Percentiles rank a stretch among this genome's conserved stretches.
Conservation (phyloP, 2,113 vertebrate species). For the Alaudala cheleensis region DNA sequence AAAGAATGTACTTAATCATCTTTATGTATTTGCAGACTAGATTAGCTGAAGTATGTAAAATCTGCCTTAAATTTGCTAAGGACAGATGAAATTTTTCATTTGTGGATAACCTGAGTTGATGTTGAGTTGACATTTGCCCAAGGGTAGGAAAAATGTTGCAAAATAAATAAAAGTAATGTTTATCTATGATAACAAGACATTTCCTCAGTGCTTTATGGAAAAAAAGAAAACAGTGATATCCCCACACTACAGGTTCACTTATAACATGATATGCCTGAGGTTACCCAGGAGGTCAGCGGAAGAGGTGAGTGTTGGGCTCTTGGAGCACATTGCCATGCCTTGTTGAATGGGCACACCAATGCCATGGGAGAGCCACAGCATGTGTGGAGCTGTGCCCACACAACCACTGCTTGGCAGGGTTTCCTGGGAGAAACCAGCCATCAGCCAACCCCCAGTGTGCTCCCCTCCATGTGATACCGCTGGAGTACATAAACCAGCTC, state of each 20-base stretch:
- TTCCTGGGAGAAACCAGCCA: neutral
- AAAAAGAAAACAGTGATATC: neutral
- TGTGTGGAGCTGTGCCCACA: neutral
- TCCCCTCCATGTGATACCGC: neutral
- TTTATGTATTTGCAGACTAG: neutral
- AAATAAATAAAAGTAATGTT: neutral
- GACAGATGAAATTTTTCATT: neutral
- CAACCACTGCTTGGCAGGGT: neutral
- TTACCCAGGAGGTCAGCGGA: neutral
- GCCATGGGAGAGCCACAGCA: neutral
- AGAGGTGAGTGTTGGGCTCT: neutral
- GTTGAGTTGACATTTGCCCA: neutral
- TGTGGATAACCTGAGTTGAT: neutral
- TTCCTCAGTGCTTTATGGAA: neutral
- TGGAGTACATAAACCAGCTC: neutral
- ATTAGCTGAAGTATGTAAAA: neutral
- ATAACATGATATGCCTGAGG: neutral
- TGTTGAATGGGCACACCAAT: neutral
- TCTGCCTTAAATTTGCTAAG: neutral
- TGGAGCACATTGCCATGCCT: neutral
- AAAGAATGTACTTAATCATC: neutral
- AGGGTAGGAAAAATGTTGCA: neutral
- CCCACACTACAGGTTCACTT: neutral
- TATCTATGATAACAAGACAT: neutral
- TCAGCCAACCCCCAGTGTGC: neutral